A percentile compares a stretch with the other conserved stretches of the same genome.
Conservation (phyloP, 2,797 vertebrate species). For the Sebastes taczanowskii region DNA sequence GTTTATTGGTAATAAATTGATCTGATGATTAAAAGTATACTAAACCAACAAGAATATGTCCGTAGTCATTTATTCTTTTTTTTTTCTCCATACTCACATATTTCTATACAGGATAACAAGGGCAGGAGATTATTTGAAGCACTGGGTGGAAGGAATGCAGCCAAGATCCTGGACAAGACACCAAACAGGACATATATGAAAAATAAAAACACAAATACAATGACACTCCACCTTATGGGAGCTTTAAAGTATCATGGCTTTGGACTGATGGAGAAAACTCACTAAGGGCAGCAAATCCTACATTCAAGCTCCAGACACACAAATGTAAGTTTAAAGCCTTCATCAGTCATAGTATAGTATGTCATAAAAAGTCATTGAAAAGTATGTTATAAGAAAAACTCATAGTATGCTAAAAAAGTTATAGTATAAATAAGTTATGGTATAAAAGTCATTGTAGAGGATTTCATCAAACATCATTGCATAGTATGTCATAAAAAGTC, state of each 20-base stretch:
- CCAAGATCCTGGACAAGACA: neutral
- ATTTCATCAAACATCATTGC: too few species aligned
- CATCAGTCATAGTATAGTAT: too few species aligned
- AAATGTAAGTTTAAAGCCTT: too few species aligned
- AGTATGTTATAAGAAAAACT: too few species aligned
- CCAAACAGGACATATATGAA: neutral
- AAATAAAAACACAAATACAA: neutral
- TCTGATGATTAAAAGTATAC: neutral
- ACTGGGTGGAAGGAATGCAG: neutral
- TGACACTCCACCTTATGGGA: neutral
- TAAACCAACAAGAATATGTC: neutral
- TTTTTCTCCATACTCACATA: neutral
- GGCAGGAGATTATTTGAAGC: neutral
- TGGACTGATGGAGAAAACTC: neutral
- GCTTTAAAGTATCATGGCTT: neutral
- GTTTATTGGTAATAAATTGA: conserved; percentile 35
- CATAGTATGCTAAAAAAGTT: too few species aligned
- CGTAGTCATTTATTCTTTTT: neutral
- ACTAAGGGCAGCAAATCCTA: too few species aligned
- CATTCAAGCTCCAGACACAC: too few species aligned
- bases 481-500: too few species aligned
- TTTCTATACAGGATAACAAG: neutral
- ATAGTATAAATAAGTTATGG: too few species aligned
- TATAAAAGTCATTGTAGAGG: too few species aligned
- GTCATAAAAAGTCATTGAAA: too few species aligned